Percentiles rank a stretch among this genome's conserved stretches.
Evolutionary conservation across 2,797 vertebrate genomes (phyloP).

Genomic region (Pterois miles): DNA sequence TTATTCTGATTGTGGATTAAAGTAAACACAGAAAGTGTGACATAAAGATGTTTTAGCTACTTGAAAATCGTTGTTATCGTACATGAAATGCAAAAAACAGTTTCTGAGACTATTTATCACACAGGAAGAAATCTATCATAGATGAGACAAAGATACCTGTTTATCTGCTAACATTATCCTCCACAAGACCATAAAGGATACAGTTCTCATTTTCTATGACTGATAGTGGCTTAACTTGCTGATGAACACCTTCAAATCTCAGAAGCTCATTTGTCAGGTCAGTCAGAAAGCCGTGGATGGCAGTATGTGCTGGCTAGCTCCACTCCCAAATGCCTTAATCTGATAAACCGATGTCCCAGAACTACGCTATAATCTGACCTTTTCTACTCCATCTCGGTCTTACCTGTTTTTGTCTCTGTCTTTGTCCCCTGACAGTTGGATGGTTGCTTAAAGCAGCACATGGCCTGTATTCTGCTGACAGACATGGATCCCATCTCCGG

Average conservation of each 20-base stretch:
- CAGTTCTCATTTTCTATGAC: not conserved
- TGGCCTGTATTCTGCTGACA: slow-evolving; percentile 89
- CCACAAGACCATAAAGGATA: not conserved
- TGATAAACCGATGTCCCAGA: not conserved
- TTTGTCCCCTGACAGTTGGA: slow-evolving; percentile 66
- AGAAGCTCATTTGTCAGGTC: not conserved
- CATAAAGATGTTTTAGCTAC: not conserved
- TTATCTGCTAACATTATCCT: not conserved
- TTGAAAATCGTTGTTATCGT: not conserved
- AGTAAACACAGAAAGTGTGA: not conserved
- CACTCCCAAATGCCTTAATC: not conserved
- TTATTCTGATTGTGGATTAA: not conserved
- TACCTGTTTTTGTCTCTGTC: not conserved
- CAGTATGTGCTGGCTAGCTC: not conserved
- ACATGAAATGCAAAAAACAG: not conserved
- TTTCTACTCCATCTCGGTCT: not conserved
- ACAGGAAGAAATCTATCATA: not conserved
- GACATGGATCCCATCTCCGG: slow-evolving; percentile 83
- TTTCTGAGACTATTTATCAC: not conserved
- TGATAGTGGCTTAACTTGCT: not conserved
- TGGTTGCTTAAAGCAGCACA: slow-evolving; percentile 66
- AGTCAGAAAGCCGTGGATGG: not conserved
- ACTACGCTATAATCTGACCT: not conserved
- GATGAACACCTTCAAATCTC: not conserved
- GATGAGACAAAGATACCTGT: not conserved